Evolutionary conservation across 2,888 invertebrate genomes (phyloP).

Genomic region (Ochropleura plecta): DNA sequence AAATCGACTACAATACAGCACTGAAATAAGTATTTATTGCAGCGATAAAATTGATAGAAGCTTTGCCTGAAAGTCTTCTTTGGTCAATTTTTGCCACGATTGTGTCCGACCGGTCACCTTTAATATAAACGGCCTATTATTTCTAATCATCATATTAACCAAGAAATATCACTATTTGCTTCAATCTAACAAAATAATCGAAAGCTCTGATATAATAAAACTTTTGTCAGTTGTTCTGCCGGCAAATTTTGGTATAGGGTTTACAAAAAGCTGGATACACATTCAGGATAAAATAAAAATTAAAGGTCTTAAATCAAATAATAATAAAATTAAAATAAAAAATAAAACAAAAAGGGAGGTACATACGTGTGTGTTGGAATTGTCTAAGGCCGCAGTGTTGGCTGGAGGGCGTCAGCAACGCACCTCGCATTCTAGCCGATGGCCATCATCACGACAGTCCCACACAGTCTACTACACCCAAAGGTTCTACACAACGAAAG

Average conservation of each 20-base stretch:
- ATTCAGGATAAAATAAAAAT: constrained; percentile 64
- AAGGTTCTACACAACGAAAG: constrained; percentile 90
- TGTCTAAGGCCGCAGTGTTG: constrained; percentile 88
- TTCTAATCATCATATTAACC: constrained; percentile 18
- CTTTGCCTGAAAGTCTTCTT: constrained; percentile 26
- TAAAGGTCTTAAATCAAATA: constrained; percentile 65
- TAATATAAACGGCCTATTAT: constrained; percentile 5
- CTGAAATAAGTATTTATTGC: not conserved
- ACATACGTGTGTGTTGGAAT: constrained; percentile 88
- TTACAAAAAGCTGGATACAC: constrained; percentile 35
- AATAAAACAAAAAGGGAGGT: constrained; percentile 83
- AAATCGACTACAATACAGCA: not conserved
- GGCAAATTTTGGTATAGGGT: constrained; percentile 8
- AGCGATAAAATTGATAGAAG: not conserved
- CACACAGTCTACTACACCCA: constrained; percentile 89
- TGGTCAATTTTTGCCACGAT: not conserved
- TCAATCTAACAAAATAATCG: constrained; percentile 6
- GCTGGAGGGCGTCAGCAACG: constrained; percentile 90
- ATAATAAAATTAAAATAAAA: constrained; percentile 72
- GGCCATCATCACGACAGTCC: constrained; percentile 89
- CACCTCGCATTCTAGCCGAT: constrained; percentile 91
- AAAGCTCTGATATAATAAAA: constrained; percentile 40
- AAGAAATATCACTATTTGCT: constrained; percentile 11
- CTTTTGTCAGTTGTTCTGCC: constrained; percentile 39
- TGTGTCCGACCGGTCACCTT: not conserved